Base-by-base conservation (phyloP, 92 coral and sea anemone genomes). In the Porites lobata region DNA sequence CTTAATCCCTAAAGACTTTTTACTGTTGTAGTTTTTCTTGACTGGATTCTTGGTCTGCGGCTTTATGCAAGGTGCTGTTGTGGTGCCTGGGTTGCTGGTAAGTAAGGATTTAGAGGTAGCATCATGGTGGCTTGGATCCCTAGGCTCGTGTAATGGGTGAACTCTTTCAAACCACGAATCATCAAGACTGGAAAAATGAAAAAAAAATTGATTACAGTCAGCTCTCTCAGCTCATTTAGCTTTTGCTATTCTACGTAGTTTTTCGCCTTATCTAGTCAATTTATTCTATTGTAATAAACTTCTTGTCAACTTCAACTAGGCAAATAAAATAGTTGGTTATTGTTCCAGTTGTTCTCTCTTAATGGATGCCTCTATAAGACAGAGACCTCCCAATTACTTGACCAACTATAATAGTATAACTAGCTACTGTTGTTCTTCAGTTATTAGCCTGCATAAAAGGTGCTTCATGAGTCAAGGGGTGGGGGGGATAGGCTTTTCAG, bases 131-230 rank as follows among this genome's bases (percentile, higher is more conserved):
- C 69, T 74, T 19, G 90, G 87, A n/a, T 93, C 85, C 65, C 75
- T 90, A 53, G 98, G 96, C 64, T 95, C 98, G 65, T 95, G 98
- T 8, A 95, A 87, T 1, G 96, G 98, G 63, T 95, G 98, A 26
- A 80, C 90, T 75, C 90, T 78, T 24, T 93, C 98, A 86, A 95
- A 95, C 96, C 96, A 95, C 14, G 94, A 93, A 76, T 88, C 91
- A 74, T 91, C 79, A 57, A 86, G 90, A 50, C 98, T 95, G 81
- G 50, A 56, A n/a, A 26, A 72, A 68, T 61, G 4, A 52, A 86
- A 59, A 13, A 3, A 56, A 43, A 11, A 22, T 38, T 38, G 7
- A 38, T 38, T 38, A 38, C 47, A 38, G 47, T 0, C 47, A 38
- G 47, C 47, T 38, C 47, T 38, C 47, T 38, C 47, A 38, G 47